Base-by-base conservation (phyloP, 2,797 vertebrate species). In the Cryptoprocta ferox region DNA sequence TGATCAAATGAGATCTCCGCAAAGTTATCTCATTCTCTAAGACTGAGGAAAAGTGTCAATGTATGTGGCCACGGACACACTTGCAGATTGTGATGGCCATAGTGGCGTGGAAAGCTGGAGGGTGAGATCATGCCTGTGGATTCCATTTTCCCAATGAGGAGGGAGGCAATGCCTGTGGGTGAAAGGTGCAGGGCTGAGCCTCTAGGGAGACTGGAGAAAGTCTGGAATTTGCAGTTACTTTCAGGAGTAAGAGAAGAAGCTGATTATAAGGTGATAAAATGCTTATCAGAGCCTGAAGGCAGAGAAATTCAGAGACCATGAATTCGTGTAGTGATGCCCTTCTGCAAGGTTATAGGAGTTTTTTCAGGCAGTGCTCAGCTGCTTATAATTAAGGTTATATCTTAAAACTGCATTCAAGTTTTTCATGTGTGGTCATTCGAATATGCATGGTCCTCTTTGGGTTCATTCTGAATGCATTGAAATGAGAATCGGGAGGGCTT, bases 381-480 rank as follows among this genome's bases (percentile, higher is more conserved):
- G 45, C 26, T 32, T 81, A 53, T 76, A 94, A 90, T 76, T 87
- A 93, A 89, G 24, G 30, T 90, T 93, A 6, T 68, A 45, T 91
- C n/a, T 94, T 89, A 89, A 93, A 96, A 71, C 19, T 2, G 4
- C 18, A 59, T n/a, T 89, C 48, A 82, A 26, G 7, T n/a, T 95
- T 93, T 90, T 78, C 48, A 88, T 19, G 16, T 68, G 14, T 70
- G 28, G 9, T 68, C n/a, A 39, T 50, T 81, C 53, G 68, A 14
- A 87, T 63, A 79, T 19, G 12, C 14, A 32, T 32, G 91, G 95
- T 83, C 13, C 11, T 95, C 30, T 87, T 79, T 35, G 30, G 61
- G 45, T 35, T 93, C 75, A 80, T 96, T 96, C 65, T 37, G 88
- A 92, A 82, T 26, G 18, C n/a, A 75, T 48, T 73, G 70, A 79